Conservation (phyloP, 2,113 vertebrate species). For the Hippocampus guttulatus region DNA sequence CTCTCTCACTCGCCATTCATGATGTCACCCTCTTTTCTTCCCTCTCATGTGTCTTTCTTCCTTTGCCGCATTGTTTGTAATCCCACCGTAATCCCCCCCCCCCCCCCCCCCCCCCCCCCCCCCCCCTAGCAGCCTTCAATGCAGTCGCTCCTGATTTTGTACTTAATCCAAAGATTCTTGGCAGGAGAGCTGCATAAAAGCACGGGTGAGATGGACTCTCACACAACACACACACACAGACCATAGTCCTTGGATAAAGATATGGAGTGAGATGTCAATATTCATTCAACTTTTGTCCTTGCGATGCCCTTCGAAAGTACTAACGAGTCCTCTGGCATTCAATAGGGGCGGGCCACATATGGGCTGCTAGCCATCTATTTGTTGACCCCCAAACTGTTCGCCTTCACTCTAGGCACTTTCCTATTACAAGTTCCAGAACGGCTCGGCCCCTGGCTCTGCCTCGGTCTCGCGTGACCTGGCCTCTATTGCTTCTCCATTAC, state of each 20-base stretch:
- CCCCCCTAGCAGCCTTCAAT: constrained; percentile 39
- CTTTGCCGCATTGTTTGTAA: constrained; percentile 25
- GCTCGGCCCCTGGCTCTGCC: too few species aligned
- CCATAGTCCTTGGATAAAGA: background rate
- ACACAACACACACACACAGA: constrained; percentile 13
- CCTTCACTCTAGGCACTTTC: too few species aligned
- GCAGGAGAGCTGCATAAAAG: constrained; percentile 40
- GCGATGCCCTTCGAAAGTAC: background rate
- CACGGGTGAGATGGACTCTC: constrained; percentile 42
- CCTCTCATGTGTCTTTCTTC: constrained; percentile 11
- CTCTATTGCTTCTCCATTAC: too few species aligned
- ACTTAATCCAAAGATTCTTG: constrained; percentile 63
- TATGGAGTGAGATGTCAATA: background rate
- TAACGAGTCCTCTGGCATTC: background rate
- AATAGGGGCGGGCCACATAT: background rate
- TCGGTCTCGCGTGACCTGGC: too few species aligned
- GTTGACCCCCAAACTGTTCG: background rate
- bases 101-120: constrained; percentile 27
- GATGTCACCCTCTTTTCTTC: constrained; percentile 24
- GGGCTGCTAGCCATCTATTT: background rate
- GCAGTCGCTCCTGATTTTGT: constrained; percentile 49
- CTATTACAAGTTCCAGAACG: too few species aligned
- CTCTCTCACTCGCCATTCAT: constrained; percentile 40
- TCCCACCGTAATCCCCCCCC: constrained; percentile 39
- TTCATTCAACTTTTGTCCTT: background rate